phyloP scores from a whole-genome alignment of 2,113 vertebrate genomes.

The Gasterosteus nipponicus region DNA sequence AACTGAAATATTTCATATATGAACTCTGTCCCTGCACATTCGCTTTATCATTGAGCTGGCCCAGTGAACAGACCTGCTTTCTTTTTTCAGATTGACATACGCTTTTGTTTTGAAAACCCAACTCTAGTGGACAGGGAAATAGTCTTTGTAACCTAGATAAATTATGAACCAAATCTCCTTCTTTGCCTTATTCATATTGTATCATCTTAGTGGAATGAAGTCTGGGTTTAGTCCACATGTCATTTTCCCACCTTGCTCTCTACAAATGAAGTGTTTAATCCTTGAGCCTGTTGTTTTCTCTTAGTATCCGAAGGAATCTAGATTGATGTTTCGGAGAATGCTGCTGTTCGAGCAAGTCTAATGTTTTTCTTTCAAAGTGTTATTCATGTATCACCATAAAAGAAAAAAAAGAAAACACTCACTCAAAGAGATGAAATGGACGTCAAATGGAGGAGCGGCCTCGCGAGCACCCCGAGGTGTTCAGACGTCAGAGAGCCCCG shows the following conservation, averaged over 20 bases:
- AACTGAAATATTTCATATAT: neutral
- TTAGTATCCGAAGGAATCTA: conserved; percentile 1
- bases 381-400: conserved; percentile 11
- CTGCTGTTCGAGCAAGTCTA: neutral
- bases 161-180: neutral
- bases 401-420: neutral
- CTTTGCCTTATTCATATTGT: neutral
- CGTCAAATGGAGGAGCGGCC: conserved; percentile 38
- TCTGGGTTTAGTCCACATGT: neutral
- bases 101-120: neutral
- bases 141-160: neutral
- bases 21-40: neutral
- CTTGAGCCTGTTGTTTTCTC: neutral
- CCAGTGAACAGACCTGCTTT: neutral
- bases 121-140: neutral
- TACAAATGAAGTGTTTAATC: neutral
- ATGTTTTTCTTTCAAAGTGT: conserved; percentile 24
- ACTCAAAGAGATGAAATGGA: conserved; percentile 47
- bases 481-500: conserved; percentile 47
- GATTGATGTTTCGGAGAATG: conserved; percentile 1
- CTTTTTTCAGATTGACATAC: neutral
- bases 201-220: neutral
- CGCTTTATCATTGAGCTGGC: neutral
- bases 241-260: neutral
- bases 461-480: conserved; percentile 53